Percentiles rank a stretch among this genome's conserved stretches.
Conservation (phyloP, 1,140 invertebrate genomes). For the Drosophila baimaii region DNA sequence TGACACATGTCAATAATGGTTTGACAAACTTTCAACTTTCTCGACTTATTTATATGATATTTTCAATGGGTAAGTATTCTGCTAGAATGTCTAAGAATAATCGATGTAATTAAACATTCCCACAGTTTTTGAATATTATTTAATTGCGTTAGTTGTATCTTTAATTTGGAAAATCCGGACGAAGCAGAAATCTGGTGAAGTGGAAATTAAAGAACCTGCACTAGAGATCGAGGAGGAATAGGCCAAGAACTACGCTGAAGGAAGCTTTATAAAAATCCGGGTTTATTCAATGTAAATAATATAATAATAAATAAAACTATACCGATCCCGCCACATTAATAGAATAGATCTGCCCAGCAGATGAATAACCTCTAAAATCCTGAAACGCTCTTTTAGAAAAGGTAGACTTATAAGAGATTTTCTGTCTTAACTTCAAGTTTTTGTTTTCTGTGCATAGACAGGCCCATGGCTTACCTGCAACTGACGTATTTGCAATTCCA, state of each 20-base stretch:
- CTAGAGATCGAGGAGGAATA: not conserved
- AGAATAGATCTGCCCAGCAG: too few relatives aligned
- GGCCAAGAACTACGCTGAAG: too few relatives aligned
- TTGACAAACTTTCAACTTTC: not conserved
- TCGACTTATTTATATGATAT: not conserved
- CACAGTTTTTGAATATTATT: conserved; percentile 47
- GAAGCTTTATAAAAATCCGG: too few relatives aligned
- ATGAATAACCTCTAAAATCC: not conserved
- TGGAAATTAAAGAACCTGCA: conserved; percentile 18
- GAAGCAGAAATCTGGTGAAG: fast-evolving
- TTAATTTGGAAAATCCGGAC: conserved; percentile 26
- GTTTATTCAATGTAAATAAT: too few relatives aligned
- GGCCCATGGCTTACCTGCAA: conserved; percentile 86
- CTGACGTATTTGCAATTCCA: conserved; percentile 94
- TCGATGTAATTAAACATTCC: not conserved
- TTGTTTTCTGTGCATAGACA: not conserved
- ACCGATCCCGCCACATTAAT: too few relatives aligned
- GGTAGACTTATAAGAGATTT: too few relatives aligned
- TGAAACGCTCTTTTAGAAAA: not conserved
- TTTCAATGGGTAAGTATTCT: not conserved
- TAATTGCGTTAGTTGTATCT: conserved; percentile 5
- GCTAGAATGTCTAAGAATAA: too few relatives aligned
- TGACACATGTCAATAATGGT: conserved; percentile 5
- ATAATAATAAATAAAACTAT: not conserved
- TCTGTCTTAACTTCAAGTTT: not conserved